phyloP scores from a whole-genome alignment of 1,140 invertebrate genomes.

The Hirudo medicinalis region DNA sequence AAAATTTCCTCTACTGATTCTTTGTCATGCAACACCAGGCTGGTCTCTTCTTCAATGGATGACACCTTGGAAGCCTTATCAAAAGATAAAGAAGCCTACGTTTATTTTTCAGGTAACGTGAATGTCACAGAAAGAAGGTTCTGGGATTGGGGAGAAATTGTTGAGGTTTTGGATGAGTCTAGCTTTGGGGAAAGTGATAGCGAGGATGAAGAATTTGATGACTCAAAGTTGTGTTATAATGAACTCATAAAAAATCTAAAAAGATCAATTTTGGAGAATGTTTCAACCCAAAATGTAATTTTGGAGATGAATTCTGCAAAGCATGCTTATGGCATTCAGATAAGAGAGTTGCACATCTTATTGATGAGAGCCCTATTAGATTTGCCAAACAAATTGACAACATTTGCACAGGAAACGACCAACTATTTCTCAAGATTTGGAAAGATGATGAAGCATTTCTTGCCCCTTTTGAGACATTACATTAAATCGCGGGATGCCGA shows the following conservation, averaged over 20 bases:
- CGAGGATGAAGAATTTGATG: conserved; percentile 5
- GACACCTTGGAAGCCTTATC: background rate
- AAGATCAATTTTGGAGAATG: background rate
- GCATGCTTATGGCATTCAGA: conserved; percentile 16
- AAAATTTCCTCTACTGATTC: background rate
- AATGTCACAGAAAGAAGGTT: background rate
- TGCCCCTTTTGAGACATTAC: conserved; percentile 12
- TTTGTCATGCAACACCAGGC: background rate
- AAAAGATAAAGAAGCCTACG: background rate
- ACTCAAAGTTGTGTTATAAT: conserved; percentile 1
- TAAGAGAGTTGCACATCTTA: background rate
- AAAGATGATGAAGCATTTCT: background rate
- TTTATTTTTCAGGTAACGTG: background rate
- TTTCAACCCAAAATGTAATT: conserved; percentile 12
- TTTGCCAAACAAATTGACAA: background rate
- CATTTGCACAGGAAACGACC: background rate
- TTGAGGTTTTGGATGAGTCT: conserved; percentile 11
- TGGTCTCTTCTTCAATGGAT: background rate
- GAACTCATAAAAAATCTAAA: conserved; percentile 12
- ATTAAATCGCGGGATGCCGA: background rate
- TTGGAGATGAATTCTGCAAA: conserved; percentile 16
- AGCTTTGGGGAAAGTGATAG: conserved; percentile 1
- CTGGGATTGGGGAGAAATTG: conserved; percentile 7
- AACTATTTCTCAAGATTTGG: background rate
- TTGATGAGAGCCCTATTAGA: conserved; percentile 12